These are phyloP conservation scores for Sphyrna mokarran DNA, from an alignment of 2,113 vertebrate genomes.

Conservation along the genomic window DNA sequence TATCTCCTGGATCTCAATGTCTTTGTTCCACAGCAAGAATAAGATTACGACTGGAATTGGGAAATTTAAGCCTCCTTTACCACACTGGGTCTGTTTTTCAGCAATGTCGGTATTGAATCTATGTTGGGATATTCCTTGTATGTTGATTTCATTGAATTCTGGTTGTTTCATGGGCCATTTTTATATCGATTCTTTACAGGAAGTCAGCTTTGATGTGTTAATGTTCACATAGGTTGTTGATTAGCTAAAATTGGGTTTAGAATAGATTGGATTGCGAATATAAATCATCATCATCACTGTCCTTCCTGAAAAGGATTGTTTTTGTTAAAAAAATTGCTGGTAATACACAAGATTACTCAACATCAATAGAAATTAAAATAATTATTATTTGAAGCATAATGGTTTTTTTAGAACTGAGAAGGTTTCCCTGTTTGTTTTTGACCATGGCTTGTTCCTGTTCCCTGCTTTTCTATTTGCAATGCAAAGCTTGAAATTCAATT, in stretches of 20 bases:
- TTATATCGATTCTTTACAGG: neutral
- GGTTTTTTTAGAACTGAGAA: neutral
- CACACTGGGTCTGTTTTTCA: neutral
- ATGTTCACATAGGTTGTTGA: neutral
- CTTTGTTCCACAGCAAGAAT: neutral
- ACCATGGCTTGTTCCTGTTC: neutral
- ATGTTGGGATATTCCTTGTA: neutral
- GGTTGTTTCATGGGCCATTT: neutral
- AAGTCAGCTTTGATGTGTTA: neutral
- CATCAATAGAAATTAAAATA: neutral
- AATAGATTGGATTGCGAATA: neutral
- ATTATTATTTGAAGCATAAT: neutral
- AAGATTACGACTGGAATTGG: neutral
- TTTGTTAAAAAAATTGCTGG: neutral
- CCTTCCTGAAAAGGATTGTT: neutral
- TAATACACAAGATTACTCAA: neutral
- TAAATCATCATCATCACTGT: neutral
- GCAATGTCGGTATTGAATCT: neutral
- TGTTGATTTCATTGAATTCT: neutral
- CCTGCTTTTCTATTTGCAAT: neutral
- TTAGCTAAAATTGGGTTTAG: neutral
- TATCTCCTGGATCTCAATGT: neutral
- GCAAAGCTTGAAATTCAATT: neutral
- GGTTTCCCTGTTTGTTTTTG: neutral
- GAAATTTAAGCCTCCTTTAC: neutral